Conservation (phyloP, 2,888 invertebrate species). For the Gari tellinella region DNA sequence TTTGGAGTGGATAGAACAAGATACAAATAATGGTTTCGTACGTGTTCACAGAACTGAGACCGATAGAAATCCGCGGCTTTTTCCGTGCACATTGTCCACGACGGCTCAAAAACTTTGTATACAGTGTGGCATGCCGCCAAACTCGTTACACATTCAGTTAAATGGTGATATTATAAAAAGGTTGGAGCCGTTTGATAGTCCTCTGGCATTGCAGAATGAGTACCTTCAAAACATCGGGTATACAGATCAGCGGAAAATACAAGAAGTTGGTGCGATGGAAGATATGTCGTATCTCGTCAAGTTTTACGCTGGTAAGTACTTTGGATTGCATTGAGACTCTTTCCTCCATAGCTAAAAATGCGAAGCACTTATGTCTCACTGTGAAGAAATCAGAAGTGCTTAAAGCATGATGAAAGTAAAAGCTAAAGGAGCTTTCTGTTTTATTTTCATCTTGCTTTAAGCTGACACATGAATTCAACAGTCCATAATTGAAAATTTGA, state of each 20-base stretch:
- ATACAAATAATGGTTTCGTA: slow-evolving; percentile 82
- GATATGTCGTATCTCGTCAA: slow-evolving; percentile 83
- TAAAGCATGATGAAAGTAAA: too few relatives aligned
- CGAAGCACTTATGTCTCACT: too few relatives aligned
- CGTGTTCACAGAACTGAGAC: slow-evolving; percentile 80
- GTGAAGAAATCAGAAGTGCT: too few relatives aligned
- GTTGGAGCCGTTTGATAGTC: slow-evolving; percentile 83
- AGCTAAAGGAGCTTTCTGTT: too few relatives aligned
- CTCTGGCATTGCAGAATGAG: slow-evolving; percentile 84
- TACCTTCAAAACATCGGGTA: slow-evolving; percentile 83
- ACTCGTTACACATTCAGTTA: slow-evolving; percentile 83
- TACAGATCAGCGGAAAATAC: slow-evolving; percentile 79
- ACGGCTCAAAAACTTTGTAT: slow-evolving; percentile 82
- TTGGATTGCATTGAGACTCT: too few relatives aligned
- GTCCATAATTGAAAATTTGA: too few relatives aligned
- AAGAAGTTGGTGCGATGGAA: slow-evolving; percentile 81
- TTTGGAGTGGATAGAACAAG: slow-evolving; percentile 78
- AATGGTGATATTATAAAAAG: slow-evolving; percentile 83
- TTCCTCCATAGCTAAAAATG: too few relatives aligned
- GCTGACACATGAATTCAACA: too few relatives aligned
- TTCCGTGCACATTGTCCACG: slow-evolving; percentile 83
- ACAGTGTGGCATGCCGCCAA: slow-evolving; percentile 80
- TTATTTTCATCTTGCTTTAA: too few relatives aligned
- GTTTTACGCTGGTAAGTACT: slow-evolving; percentile 83
- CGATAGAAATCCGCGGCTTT: slow-evolving; percentile 75